Percentiles rank a stretch among this genome's conserved stretches.
Evolutionary conservation across 2,888 invertebrate species (phyloP).

Genomic region (Drosophila paramelanica): DNA sequence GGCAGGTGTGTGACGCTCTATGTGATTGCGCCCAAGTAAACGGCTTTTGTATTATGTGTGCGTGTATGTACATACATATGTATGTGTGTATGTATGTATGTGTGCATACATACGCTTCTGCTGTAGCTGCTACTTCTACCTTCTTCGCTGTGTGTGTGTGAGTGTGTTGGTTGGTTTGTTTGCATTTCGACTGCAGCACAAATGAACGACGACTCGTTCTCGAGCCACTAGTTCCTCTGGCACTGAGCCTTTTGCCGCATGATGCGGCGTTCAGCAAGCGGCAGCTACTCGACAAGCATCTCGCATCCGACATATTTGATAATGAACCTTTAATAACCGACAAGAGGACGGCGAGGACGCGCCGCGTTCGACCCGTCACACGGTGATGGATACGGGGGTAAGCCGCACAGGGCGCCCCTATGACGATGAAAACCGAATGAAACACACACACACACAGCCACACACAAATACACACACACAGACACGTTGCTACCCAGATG

Average conservation of each 20-base stretch:
- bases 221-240: not conserved
- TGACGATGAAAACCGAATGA: slow-evolving; percentile 15
- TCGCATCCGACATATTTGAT: slow-evolving; percentile 54
- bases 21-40: slow-evolving; percentile 59
- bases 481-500: not conserved
- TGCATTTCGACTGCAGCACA: slow-evolving; percentile 38
- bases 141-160: slow-evolving; percentile 5
- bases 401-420: slow-evolving; percentile 45
- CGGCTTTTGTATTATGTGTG: slow-evolving; percentile 39
- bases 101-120: not conserved
- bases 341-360: slow-evolving; percentile 41
- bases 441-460: slow-evolving; percentile 19
- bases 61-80: not conserved
- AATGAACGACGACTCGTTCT: slow-evolving; percentile 9
- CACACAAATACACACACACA: slow-evolving; percentile 1
- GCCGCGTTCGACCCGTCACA: slow-evolving; percentile 10
- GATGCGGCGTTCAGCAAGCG: slow-evolving; percentile 1
- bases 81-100: no score
- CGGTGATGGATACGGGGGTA: slow-evolving; percentile 29
- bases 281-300: slow-evolving; percentile 30
- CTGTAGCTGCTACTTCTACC: slow-evolving; percentile 1
- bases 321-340: slow-evolving; percentile 70
- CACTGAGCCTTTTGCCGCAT: slow-evolving; percentile 9
- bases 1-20: slow-evolving; percentile 48
- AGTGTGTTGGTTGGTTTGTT: slow-evolving; percentile 36